Evolutionary conservation across 2,888 invertebrate genomes (phyloP), one percentile per base, ranked within the genome.

Genomic region (Ariolimax columbianus): DNA sequence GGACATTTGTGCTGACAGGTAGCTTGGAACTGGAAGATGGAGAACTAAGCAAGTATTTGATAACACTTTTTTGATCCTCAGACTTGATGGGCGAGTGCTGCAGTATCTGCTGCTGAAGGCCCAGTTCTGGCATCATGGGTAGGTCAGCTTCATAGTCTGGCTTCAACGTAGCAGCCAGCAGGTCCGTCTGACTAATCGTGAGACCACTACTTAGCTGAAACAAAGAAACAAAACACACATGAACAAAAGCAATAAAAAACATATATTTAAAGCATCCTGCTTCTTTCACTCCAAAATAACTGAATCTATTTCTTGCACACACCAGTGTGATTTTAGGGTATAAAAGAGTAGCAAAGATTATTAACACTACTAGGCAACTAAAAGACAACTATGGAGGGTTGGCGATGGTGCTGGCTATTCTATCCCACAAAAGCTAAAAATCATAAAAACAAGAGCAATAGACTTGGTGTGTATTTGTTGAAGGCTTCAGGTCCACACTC

Each of bases 1-100:
- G 77, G 38, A 89, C 77, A 70, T 89, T 89, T 14, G 90, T 89
- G 40, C 89, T 88, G 26, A 91, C 83, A 4, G 89, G 84, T 11
- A 90, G 89, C 33, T 88, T 89, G 14, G 91, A 84, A 38, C 90
- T 88, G 55, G 91, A 89, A 9, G 90, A 86, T 19, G 92, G 92
- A 19, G 91, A 91, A 73, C 90, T 92, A 3, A 92, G 86, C 63
- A 92, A 82, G 81, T 91, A 89, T 83, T 92, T 92, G 73, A 92
- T 92, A 30, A 92, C 92, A 89, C 92, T 92, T 55, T 89, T 87
- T 63, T 86, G 87, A 11, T 81, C 83, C n/a, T 87, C 81, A 68
- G 75, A 73, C 40, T 68, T 77, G 19, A 77, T 30, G 19, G 79
- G 79, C 14, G 79, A 79, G 43, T 78, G 59, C 59, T 78, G 63